phyloP scores from a whole-genome alignment of 2,888 invertebrate genomes.

The Nomada hirtipes region DNA sequence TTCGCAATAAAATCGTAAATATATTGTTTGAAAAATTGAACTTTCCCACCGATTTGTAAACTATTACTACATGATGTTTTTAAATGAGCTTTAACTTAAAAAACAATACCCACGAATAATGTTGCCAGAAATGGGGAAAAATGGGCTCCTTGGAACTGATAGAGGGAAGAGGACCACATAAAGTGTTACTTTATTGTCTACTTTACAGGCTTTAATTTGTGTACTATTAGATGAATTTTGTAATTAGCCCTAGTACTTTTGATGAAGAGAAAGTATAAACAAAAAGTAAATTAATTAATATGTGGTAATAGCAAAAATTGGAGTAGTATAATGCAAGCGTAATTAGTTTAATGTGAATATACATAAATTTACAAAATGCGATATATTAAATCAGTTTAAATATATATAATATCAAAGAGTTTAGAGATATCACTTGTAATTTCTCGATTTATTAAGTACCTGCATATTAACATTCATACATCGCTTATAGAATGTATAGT shows the following conservation, averaged over 20 bases:
- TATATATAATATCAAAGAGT: not conserved
- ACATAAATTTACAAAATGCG: not conserved
- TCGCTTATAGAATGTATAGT: not conserved
- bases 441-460: not conserved
- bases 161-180: too few relatives aligned
- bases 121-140: too few relatives aligned
- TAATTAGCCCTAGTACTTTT: too few relatives aligned
- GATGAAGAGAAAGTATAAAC: too few relatives aligned
- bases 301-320: too few relatives aligned
- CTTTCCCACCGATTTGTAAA: not conserved
- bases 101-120: conserved; percentile 69
- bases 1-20: conserved; percentile 14
- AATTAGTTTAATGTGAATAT: not conserved
- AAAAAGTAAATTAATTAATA: too few relatives aligned
- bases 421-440: not conserved
- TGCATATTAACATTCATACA: not conserved
- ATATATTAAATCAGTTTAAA: not conserved
- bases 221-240: too few relatives aligned
- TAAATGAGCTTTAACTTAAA: conserved; percentile 62
- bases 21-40: conserved; percentile 11
- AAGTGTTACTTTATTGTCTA: too few relatives aligned
- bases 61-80: conserved; percentile 53
- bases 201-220: too few relatives aligned
- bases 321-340: too few relatives aligned
- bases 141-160: too few relatives aligned